phyloP scores from a whole-genome alignment of 1,140 invertebrate genomes.

The Leptopilina boulardi region DNA sequence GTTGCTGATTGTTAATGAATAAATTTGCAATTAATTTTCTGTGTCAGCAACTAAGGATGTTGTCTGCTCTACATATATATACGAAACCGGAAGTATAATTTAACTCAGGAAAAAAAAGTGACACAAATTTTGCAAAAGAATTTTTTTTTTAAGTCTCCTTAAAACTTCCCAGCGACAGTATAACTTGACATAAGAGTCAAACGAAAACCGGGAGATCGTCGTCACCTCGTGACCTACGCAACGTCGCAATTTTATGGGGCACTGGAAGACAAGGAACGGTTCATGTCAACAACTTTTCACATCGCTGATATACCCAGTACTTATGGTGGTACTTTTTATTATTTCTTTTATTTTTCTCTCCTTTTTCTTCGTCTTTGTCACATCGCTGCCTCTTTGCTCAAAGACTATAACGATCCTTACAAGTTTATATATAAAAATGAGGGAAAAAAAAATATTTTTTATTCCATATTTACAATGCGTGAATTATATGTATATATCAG shows the following conservation, averaged over 20 bases:
- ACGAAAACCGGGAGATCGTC: constrained; percentile 51
- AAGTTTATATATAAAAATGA: no score
- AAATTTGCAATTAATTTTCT: not conserved
- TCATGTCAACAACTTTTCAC: constrained; percentile 31
- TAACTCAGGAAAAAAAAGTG: not conserved
- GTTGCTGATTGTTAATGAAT: not conserved
- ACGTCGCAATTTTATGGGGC: constrained; percentile 34
- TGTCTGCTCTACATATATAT: not conserved
- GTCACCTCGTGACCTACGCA: constrained; percentile 56
- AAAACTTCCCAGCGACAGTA: constrained; percentile 33
- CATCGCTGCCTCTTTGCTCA: not conserved
- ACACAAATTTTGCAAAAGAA: not conserved
- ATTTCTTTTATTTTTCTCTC: not conserved
- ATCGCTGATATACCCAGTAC: constrained; percentile 10
- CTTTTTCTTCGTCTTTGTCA: no score
- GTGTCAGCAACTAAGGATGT: not conserved
- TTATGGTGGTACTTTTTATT: constrained; percentile 18
- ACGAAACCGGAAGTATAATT: not conserved
- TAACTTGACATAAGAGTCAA: not conserved
- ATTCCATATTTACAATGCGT: constrained; percentile 26
- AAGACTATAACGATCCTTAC: not conserved
- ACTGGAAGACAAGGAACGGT: constrained; percentile 33
- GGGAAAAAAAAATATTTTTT: constrained; percentile 15
- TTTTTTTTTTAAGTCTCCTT: not conserved
- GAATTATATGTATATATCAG: constrained; percentile 32